Percentiles rank a stretch among this genome's conserved stretches.
Evolutionary conservation across 2,888 invertebrate species (phyloP).

Genomic region (Deilephila elpenor): DNA sequence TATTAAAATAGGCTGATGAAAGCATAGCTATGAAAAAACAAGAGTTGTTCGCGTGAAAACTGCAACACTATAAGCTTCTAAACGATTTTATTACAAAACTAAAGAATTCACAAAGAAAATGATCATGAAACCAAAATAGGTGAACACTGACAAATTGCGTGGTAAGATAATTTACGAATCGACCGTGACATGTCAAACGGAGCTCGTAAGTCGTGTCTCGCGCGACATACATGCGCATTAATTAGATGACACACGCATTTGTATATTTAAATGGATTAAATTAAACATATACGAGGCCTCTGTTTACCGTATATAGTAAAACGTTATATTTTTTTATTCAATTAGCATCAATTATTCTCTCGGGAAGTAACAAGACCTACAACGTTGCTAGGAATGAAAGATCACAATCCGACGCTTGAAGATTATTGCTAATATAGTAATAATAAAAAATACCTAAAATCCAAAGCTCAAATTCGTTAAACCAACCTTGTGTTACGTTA

Average conservation of each 20-base stretch:
- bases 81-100: neutral
- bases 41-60: no score
- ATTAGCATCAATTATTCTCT: neutral
- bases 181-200: conserved; percentile 5
- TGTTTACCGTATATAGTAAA: neutral
- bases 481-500: no score
- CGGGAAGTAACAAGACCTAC: neutral
- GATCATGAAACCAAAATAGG: conserved; percentile 3
- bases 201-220: neutral
- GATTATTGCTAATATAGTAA: no score
- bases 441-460: no score
- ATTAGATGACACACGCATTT: conserved; percentile 15
- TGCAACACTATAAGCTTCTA: no score
- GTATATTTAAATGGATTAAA: neutral
- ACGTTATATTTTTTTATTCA: neutral
- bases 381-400: no score
- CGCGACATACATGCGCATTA: conserved; percentile 3
- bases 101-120: neutral
- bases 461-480: no score
- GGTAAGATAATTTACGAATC: conserved; percentile 8
- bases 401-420: no score
- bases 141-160: conserved; percentile 23
- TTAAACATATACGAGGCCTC: neutral
- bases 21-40: no score
- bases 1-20: no score